phyloP scores from a whole-genome alignment of 2,113 vertebrate species.

The Polypterus senegalus region DNA sequence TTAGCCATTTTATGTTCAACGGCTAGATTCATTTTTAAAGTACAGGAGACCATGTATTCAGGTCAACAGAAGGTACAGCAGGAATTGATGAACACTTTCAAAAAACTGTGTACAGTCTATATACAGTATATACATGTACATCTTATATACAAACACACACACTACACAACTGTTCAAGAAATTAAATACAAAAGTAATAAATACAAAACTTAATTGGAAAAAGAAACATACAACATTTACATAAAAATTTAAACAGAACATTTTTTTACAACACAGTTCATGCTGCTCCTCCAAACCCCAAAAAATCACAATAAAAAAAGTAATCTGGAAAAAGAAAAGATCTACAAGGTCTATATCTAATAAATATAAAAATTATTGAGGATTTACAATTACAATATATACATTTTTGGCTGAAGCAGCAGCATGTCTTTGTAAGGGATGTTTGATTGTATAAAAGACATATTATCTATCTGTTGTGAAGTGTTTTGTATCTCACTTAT shows the following conservation, averaged over 20 bases:
- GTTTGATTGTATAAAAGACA: not conserved
- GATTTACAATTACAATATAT: conserved; percentile 2
- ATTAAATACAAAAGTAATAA: conserved; percentile 64
- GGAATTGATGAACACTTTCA: too few species aligned
- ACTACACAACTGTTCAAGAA: conserved; percentile 33
- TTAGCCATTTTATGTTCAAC: too few species aligned
- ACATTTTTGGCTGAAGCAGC: conserved; percentile 1
- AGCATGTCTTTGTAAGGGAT: not conserved
- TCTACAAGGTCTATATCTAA: conserved; percentile 8
- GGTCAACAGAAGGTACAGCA: too few species aligned
- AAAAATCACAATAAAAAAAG: too few species aligned
- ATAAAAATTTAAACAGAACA: conserved; percentile 16
- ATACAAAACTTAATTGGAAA: conserved; percentile 51
- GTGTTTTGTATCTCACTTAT: not conserved
- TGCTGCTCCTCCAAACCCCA: too few species aligned
- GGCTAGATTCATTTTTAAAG: too few species aligned
- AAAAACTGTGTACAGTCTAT: too few species aligned
- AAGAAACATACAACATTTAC: conserved; percentile 50
- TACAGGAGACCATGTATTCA: too few species aligned
- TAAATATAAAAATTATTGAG: conserved; percentile 7
- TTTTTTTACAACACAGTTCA: too few species aligned
- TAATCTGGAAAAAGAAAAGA: not conserved
- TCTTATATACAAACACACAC: conserved; percentile 22
- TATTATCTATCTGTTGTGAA: not conserved
- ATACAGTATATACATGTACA: conserved; percentile 9